Conservation (phyloP, 1,140 invertebrate genomes). For the Hetaerina americana region DNA sequence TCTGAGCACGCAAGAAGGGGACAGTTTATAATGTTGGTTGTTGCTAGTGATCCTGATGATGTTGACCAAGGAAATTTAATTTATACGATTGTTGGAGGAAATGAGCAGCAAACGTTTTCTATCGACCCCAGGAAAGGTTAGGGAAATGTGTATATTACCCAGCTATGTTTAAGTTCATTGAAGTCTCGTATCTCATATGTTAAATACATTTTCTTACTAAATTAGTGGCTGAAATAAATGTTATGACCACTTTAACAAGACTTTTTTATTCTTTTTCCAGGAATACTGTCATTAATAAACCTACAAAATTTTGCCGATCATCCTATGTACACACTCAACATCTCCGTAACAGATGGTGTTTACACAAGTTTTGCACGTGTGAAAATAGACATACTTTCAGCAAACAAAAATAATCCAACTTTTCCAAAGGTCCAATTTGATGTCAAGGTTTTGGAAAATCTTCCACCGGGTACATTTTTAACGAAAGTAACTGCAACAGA, state of each 20-base stretch:
- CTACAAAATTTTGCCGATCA: slow-evolving; percentile 49
- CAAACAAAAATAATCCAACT: slow-evolving; percentile 63
- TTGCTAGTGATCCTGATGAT: slow-evolving; percentile 74
- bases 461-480: slow-evolving; percentile 56
- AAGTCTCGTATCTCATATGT: neutral
- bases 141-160: neutral
- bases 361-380: slow-evolving; percentile 72
- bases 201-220: slow-evolving; percentile 2
- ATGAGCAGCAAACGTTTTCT: slow-evolving; percentile 68
- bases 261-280: slow-evolving; percentile 24
- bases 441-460: slow-evolving; percentile 66
- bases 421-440: slow-evolving; percentile 65
- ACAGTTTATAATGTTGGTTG: slow-evolving; percentile 76
- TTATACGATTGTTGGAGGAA: slow-evolving; percentile 75
- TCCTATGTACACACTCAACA: slow-evolving; percentile 55
- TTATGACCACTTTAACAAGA: too few species aligned
- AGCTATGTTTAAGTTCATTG: slow-evolving; percentile 1
- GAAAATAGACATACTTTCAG: slow-evolving; percentile 63
- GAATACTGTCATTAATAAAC: slow-evolving; percentile 50
- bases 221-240: neutral
- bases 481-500: slow-evolving; percentile 64
- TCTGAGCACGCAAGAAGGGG: slow-evolving; percentile 70
- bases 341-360: slow-evolving; percentile 84
- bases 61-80: slow-evolving; percentile 56
- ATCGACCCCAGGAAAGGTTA: slow-evolving; percentile 55